These are phyloP conservation scores for Microdon myrmicae DNA, from an alignment of 2,888 invertebrate species.

Conservation along the genomic window DNA sequence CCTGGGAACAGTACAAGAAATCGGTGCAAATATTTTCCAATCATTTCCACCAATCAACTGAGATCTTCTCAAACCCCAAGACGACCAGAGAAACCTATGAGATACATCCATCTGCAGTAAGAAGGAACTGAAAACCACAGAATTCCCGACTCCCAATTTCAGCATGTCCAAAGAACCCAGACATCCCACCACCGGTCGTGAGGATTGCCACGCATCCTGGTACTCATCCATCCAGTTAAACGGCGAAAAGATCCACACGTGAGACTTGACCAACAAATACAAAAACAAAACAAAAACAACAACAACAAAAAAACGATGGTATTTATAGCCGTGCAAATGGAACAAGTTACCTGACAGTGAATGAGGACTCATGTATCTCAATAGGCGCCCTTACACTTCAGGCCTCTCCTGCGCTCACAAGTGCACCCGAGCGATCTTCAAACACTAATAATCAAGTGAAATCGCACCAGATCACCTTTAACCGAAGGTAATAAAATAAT, in stretches of 20 bases:
- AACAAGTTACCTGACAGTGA: constrained; percentile 52
- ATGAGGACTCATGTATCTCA: constrained; percentile 51
- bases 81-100: too few relatives aligned
- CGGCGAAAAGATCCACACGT: not conserved
- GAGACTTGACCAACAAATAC: too few relatives aligned
- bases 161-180: constrained; percentile 34
- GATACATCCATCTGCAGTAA: constrained; percentile 17
- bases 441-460: constrained; percentile 52
- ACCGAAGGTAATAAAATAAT: constrained; percentile 52
- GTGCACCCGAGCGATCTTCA: constrained; percentile 46
- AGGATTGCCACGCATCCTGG: constrained; percentile 44
- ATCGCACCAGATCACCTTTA: constrained; percentile 52
- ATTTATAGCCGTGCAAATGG: constrained; percentile 52
- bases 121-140: constrained; percentile 7
- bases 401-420: constrained; percentile 34
- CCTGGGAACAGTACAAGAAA: constrained; percentile 13
- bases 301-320: constrained; percentile 37
- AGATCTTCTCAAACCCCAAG: constrained; percentile 39
- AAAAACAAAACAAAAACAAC: constrained; percentile 14
- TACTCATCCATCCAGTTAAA: constrained; percentile 45
- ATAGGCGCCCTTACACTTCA: constrained; percentile 21
- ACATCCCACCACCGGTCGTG: constrained; percentile 29
- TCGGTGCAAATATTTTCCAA: constrained; percentile 49
- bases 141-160: constrained; percentile 37
- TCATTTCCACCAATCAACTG: constrained; percentile 52